Percentiles rank a stretch among this genome's conserved stretches.
Evolutionary conservation across 1,140 invertebrate species (phyloP).

Genomic region (Drosophila ambigua): DNA sequence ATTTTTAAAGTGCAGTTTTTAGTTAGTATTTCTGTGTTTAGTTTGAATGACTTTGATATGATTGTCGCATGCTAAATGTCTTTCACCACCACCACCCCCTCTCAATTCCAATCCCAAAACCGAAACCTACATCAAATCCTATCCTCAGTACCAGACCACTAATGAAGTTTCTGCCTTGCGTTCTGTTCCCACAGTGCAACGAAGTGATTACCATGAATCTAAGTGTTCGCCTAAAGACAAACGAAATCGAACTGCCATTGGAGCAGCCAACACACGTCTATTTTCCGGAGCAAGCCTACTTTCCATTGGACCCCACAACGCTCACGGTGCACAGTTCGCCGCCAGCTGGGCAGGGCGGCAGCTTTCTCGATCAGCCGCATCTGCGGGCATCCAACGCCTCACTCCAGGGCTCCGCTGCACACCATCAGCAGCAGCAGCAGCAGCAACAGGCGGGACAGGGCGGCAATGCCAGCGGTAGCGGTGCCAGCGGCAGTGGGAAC

Average conservation of each 20-base stretch:
- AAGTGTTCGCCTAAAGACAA: constrained; percentile 85
- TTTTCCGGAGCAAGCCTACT: constrained; percentile 79
- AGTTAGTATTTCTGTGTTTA: constrained; percentile 38
- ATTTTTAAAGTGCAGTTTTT: not conserved
- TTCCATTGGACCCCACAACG: constrained; percentile 70
- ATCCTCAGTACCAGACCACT: not conserved
- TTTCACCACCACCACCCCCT: constrained; percentile 12
- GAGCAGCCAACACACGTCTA: constrained; percentile 75
- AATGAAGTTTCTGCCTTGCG: constrained; percentile 16
- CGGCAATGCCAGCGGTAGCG: constrained; percentile 31
- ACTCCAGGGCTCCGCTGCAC: constrained; percentile 61
- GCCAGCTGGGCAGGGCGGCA: constrained; percentile 40
- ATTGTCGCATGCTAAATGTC: constrained; percentile 61
- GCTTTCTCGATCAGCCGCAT: constrained; percentile 68
- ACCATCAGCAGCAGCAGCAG: constrained; percentile 26
- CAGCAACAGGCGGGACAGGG: constrained; percentile 39
- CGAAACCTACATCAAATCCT: not conserved
- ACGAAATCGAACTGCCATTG: constrained; percentile 84
- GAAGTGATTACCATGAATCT: constrained; percentile 84
- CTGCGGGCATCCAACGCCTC: constrained; percentile 75
- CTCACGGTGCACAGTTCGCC: constrained; percentile 62
- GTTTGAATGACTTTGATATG: constrained; percentile 47
- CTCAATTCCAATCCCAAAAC: too few relatives aligned
- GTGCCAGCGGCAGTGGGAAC: constrained; percentile 74
- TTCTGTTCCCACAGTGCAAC: constrained; percentile 57